Conservation (phyloP, 2,797 vertebrate species). For the Diplodus puntazzo region DNA sequence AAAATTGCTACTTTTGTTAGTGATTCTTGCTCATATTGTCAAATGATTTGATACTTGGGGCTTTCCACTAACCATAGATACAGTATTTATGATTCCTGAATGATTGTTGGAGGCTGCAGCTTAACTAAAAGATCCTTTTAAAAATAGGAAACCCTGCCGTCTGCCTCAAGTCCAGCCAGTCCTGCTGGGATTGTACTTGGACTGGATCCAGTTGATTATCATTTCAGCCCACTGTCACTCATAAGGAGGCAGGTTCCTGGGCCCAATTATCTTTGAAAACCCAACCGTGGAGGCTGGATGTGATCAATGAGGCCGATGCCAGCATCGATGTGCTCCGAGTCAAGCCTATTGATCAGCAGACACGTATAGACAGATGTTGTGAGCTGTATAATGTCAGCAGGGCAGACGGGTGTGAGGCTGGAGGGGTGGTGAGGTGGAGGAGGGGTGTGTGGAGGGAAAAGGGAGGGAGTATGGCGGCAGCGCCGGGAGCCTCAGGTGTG, state of each 20-base stretch:
- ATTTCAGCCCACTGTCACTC: constrained; percentile 84
- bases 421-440: constrained; percentile 31
- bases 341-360: constrained; percentile 91
- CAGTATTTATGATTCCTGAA: constrained; percentile 52
- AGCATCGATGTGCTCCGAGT: constrained; percentile 90
- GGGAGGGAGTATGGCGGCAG: constrained; percentile 54
- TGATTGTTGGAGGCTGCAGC: constrained; percentile 53
- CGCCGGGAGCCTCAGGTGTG: constrained; percentile 89
- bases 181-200: constrained; percentile 76
- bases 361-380: constrained; percentile 89
- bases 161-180: constrained; percentile 68
- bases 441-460: not conserved
- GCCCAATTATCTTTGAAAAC: constrained; percentile 95
- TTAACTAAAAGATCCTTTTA: constrained; percentile 62
- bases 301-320: constrained; percentile 93
- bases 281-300: constrained; percentile 87
- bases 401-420: constrained; percentile 63
- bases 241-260: constrained; percentile 79
- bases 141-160: constrained; percentile 66
- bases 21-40: not conserved
- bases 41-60: constrained; percentile 11
- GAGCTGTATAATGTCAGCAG: constrained; percentile 94
- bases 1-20: not conserved
- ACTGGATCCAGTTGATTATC: constrained; percentile 82
- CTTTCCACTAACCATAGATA: constrained; percentile 19